These are phyloP conservation scores for Apolygus lucorum DNA, from an alignment of 1,140 invertebrate species.

Conservation along the genomic window DNA sequence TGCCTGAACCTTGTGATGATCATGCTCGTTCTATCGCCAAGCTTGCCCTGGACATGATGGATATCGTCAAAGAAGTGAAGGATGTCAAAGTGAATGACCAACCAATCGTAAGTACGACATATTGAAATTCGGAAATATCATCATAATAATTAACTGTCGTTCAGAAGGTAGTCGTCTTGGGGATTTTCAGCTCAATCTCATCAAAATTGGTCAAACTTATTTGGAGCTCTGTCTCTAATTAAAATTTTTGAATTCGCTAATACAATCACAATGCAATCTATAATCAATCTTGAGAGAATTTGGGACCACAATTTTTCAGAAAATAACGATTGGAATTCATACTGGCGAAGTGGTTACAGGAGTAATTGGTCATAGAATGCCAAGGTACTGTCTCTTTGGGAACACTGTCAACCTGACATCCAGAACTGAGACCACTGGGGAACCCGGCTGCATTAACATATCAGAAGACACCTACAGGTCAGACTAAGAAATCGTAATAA, in stretches of 20 bases:
- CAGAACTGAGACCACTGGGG: conserved; percentile 88
- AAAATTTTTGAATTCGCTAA: no score
- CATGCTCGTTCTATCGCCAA: conserved; percentile 90
- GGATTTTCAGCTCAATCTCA: no score
- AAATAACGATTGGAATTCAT: conserved; percentile 93
- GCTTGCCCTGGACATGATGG: conserved; percentile 93
- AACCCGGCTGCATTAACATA: conserved; percentile 84
- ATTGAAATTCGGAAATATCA: no score
- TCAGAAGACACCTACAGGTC: conserved; percentile 90
- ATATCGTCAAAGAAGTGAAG: conserved; percentile 74
- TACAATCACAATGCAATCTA: no score
- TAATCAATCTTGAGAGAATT: no score
- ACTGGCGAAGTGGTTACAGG: conserved; percentile 93
- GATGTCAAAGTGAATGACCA: conserved; percentile 77
- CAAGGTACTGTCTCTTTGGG: conserved; percentile 93
- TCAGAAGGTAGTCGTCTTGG: no score
- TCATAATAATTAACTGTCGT: no score
- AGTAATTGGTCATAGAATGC: conserved; percentile 93
- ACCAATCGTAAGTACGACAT: conserved; percentile 62
- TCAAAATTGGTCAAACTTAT: no score
- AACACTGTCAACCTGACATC: conserved; percentile 95
- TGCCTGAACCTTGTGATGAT: conserved; percentile 82
- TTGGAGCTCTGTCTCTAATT: no score
- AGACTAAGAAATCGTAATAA: no score
- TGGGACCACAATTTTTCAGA: no score